phyloP scores from a whole-genome alignment of 2,888 invertebrate genomes.

The Diarsia brunnea region DNA sequence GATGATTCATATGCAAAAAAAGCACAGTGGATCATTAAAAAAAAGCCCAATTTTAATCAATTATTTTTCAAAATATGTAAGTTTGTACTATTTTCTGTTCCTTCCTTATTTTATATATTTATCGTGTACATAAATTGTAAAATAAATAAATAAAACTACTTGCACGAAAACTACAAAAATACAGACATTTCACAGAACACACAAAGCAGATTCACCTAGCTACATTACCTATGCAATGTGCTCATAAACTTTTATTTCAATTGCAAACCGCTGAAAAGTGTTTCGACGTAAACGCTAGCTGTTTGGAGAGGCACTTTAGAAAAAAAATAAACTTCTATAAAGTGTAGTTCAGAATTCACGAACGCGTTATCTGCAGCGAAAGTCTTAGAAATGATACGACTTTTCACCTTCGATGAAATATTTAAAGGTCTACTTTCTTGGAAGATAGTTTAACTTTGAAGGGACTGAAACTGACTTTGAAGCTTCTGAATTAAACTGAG shows the following conservation, averaged over 20 bases:
- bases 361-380: slow-evolving; percentile 46
- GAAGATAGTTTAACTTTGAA: neutral
- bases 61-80: no score
- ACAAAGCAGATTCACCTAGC: slow-evolving; percentile 49
- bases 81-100: no score
- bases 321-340: slow-evolving; percentile 74
- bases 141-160: slow-evolving; percentile 2
- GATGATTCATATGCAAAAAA: no score
- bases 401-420: neutral
- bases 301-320: slow-evolving; percentile 68
- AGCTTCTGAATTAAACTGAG: neutral
- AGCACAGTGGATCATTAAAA: no score
- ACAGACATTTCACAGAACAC: slow-evolving; percentile 40
- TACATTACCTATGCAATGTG: slow-evolving; percentile 44
- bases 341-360: slow-evolving; percentile 70
- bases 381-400: slow-evolving; percentile 40
- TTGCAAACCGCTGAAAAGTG: slow-evolving; percentile 74
- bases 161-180: slow-evolving; percentile 19
- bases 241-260: slow-evolving; percentile 64
- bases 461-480: neutral
- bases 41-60: no score
- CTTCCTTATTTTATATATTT: no score
- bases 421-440: neutral
- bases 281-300: slow-evolving; percentile 75
- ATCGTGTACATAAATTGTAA: no score